Conservation (phyloP, 2,113 vertebrate species). For the Microtus richardsoni region DNA sequence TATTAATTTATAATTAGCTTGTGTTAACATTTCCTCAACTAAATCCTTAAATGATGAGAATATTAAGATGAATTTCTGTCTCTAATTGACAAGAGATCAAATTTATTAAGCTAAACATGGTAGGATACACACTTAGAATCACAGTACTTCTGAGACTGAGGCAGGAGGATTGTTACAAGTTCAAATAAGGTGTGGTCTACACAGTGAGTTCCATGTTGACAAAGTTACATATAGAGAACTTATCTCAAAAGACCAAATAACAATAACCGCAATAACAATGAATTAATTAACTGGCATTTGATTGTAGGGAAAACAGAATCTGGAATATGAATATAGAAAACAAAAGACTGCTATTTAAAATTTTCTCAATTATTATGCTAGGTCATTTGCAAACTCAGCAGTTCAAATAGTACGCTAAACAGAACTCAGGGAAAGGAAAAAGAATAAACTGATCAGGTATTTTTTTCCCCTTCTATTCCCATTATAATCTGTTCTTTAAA, state of each 20-base stretch:
- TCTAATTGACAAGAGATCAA: not conserved
- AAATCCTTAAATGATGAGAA: conserved; percentile 17
- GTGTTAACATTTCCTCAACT: conserved; percentile 2
- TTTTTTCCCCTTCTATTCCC: not conserved
- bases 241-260: not conserved
- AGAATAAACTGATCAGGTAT: not conserved
- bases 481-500: conserved; percentile 1
- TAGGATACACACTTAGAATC: not conserved
- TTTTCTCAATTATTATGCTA: not conserved
- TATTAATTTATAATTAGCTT: not conserved
- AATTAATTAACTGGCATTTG: conserved; percentile 20
- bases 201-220: not conserved
- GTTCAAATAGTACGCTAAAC: not conserved
- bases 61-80: not conserved
- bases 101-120: not conserved
- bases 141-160: not conserved
- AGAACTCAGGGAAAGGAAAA: not conserved
- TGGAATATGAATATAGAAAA: conserved; percentile 6
- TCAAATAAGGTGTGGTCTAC: not conserved
- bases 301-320: not conserved
- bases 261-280: not conserved
- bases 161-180: not conserved
- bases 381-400: conserved; percentile 18
- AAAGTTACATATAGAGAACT: not conserved
- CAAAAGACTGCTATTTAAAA: not conserved